A percentile compares a stretch with the other conserved stretches of the same genome.
These are phyloP conservation scores for Nothobranchius kuhntae DNA, from an alignment of 2,113 vertebrate genomes.

Conservation along the genomic window DNA sequence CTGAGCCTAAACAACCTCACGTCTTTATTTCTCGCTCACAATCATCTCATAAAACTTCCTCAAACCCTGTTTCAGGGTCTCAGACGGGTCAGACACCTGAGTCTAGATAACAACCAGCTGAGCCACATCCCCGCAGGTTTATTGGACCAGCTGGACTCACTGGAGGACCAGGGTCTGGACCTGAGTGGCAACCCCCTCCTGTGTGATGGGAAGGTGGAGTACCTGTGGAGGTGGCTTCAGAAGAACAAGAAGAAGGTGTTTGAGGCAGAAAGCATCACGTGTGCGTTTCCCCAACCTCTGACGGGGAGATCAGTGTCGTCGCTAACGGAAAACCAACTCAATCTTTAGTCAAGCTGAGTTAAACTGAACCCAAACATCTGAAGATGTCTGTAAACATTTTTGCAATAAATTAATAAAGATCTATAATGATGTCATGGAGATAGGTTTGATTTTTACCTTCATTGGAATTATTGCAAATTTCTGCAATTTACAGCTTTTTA, in stretches of 20 bases:
- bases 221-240: slow-evolving; percentile 77
- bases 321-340: slow-evolving; percentile 50
- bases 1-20: slow-evolving; percentile 49
- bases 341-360: neutral
- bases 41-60: slow-evolving; percentile 71
- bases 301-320: slow-evolving; percentile 50
- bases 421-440: too few relatives aligned
- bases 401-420: too few relatives aligned
- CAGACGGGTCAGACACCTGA: slow-evolving; percentile 59
- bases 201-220: slow-evolving; percentile 70
- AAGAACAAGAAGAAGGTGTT: slow-evolving; percentile 50
- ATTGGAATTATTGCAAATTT: too few relatives aligned
- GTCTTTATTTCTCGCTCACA: slow-evolving; percentile 79
- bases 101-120: slow-evolving; percentile 81
- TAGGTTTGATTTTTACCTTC: too few relatives aligned
- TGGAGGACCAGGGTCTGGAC: slow-evolving; percentile 78
- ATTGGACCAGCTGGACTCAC: slow-evolving; percentile 38
- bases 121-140: slow-evolving; percentile 62
- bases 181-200: slow-evolving; percentile 83
- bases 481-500: too few relatives aligned
- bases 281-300: slow-evolving; percentile 57
- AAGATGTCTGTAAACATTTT: too few relatives aligned
- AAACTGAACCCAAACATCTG: too few relatives aligned
- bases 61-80: slow-evolving; percentile 57
- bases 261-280: slow-evolving; percentile 37